Percentiles rank a stretch among this genome's conserved stretches.
Conservation (phyloP, 2,113 vertebrate genomes). For the Podocnemis expansa region DNA sequence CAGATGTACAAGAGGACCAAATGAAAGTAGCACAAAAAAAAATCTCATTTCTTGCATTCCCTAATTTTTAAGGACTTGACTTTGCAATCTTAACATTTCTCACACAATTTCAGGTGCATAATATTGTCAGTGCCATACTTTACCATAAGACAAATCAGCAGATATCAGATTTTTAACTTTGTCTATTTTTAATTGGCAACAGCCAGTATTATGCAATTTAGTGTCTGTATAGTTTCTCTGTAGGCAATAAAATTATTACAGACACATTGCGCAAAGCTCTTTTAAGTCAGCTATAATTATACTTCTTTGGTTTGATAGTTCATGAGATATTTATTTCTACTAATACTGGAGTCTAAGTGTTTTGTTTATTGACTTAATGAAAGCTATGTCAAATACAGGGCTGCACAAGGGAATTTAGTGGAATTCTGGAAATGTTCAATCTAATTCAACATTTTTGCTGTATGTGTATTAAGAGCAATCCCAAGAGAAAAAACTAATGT, state of each 20-base stretch:
- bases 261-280: slow-evolving; percentile 37
- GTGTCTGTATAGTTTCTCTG: slow-evolving; percentile 22
- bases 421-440: slow-evolving; percentile 79
- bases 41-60: slow-evolving; percentile 24
- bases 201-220: slow-evolving; percentile 3
- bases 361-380: slow-evolving; percentile 77
- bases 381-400: slow-evolving; percentile 71
- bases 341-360: slow-evolving; percentile 62
- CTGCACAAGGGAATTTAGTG: slow-evolving; percentile 60
- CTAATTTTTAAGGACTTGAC: background rate
- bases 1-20: slow-evolving; percentile 9
- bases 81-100: slow-evolving; percentile 44
- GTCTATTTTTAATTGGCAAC: background rate
- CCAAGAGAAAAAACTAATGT: slow-evolving; percentile 75
- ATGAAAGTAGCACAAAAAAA: slow-evolving; percentile 16
- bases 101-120: background rate
- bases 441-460: slow-evolving; percentile 79
- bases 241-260: slow-evolving; percentile 38
- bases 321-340: slow-evolving; percentile 67
- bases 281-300: slow-evolving; percentile 46
- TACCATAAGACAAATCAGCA: slow-evolving; percentile 21
- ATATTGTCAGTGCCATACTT: background rate
- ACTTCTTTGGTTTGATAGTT: slow-evolving; percentile 24
- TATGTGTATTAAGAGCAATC: slow-evolving; percentile 74
- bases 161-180: slow-evolving; percentile 37